Conservation (phyloP, 2,797 vertebrate genomes). For the Myoxocephalus aenaeus region DNA sequence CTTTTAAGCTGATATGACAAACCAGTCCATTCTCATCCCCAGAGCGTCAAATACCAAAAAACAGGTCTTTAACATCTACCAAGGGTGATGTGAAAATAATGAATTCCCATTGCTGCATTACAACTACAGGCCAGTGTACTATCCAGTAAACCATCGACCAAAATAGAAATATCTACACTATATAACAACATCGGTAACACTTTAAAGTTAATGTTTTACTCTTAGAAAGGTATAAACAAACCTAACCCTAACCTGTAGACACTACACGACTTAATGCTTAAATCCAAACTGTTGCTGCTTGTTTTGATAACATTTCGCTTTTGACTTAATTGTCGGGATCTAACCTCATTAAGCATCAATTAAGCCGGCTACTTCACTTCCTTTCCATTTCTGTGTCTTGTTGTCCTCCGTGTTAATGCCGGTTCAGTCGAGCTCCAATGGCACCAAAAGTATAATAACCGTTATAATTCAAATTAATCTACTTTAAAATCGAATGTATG, state of each 20-base stretch:
- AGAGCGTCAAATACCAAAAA: not conserved
- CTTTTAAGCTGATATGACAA: not conserved
- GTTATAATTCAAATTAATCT: constrained; percentile 13
- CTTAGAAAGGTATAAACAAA: constrained; percentile 10
- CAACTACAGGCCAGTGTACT: too few species aligned
- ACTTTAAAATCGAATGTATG: constrained; percentile 13
- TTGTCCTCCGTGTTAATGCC: constrained; percentile 31
- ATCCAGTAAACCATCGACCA: not conserved
- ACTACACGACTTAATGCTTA: not conserved
- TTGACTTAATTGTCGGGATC: constrained; percentile 33
- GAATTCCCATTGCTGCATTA: not conserved
- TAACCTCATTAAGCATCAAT: constrained; percentile 51
- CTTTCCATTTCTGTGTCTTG: constrained; percentile 42
- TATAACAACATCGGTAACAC: not conserved
- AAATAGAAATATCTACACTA: not conserved
- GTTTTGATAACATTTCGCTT: constrained; percentile 28
- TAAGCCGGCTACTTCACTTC: constrained; percentile 47
- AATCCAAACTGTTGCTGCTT: not conserved
- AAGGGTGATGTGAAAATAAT: not conserved
- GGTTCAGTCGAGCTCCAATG: constrained; percentile 13
- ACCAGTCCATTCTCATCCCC: not conserved
- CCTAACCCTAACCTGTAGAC: not conserved
- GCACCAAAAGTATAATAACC: constrained; percentile 23
- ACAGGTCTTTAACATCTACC: not conserved
- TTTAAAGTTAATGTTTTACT: constrained; percentile 2